Evolutionary conservation across 1,140 invertebrate species (phyloP).

Genomic region (Drosophila funebris): DNA sequence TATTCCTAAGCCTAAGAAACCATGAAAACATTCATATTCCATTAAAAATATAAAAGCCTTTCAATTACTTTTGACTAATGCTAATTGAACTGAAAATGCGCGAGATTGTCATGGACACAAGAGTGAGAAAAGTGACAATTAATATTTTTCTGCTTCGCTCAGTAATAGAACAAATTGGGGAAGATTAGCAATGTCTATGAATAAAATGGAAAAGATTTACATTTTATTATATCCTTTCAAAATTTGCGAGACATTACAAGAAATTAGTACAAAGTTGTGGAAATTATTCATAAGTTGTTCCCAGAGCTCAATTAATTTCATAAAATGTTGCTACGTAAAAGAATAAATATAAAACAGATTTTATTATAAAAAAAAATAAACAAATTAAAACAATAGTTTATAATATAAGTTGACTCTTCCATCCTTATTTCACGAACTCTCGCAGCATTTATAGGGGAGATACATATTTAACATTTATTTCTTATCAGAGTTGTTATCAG

Average conservation of each 20-base stretch:
- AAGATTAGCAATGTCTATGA: no score
- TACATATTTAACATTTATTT: constrained; percentile 8
- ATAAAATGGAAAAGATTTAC: neutral
- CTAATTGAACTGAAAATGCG: neutral
- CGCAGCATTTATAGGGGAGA: constrained; percentile 1
- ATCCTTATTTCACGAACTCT: neutral
- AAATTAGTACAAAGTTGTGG: no score
- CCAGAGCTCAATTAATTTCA: no score
- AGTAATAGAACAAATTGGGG: no score
- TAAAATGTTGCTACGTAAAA: no score
- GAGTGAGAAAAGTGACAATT: neutral
- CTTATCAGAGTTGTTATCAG: constrained; percentile 1
- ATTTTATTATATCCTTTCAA: no score
- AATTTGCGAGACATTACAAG: no score
- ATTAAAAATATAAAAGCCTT: neutral
- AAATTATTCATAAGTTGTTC: no score
- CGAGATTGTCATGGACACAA: neutral
- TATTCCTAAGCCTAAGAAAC: constrained; percentile 7
- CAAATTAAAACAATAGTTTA: neutral
- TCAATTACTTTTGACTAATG: neutral
- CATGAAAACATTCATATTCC: neutral
- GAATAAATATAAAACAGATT: neutral
- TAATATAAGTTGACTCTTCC: neutral
- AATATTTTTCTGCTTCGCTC: neutral
- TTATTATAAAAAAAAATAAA: neutral